These are phyloP conservation scores for Eueides isabella DNA, from an alignment of 1,140 invertebrate species.

Conservation along the genomic window DNA sequence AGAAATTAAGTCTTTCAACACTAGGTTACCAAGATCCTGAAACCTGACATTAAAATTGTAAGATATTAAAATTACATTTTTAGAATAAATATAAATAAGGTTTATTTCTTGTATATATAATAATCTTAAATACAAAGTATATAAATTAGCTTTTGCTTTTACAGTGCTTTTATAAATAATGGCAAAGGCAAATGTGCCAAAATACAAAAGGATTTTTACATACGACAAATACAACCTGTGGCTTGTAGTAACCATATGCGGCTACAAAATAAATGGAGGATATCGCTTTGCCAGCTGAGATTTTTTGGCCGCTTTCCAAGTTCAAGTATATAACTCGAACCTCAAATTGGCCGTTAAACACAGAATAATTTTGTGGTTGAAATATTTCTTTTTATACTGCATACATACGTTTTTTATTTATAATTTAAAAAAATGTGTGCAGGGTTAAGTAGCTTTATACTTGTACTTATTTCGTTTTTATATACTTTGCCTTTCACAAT, in stretches of 20 bases:
- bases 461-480: no score
- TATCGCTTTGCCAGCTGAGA: background rate
- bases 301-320: constrained; percentile 1
- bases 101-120: no score
- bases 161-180: background rate
- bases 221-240: background rate
- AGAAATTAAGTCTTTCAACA: no score
- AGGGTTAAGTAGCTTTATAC: no score
- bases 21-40: no score
- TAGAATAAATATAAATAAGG: no score
- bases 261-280: background rate
- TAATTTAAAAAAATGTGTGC: background rate
- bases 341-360: background rate
- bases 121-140: no score
- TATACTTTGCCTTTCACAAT: no score
- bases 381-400: background rate
- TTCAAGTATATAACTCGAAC: constrained; percentile 3
- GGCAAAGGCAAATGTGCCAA: background rate
- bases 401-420: background rate
- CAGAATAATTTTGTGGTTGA: background rate
- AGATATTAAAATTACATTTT: no score
- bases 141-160: no score
- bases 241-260: background rate
- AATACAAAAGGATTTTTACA: background rate
- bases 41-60: no score